Percentiles rank a stretch among this genome's conserved stretches.
Evolutionary conservation across 1,140 invertebrate species (phyloP).

Genomic region (Heliconius congener): DNA sequence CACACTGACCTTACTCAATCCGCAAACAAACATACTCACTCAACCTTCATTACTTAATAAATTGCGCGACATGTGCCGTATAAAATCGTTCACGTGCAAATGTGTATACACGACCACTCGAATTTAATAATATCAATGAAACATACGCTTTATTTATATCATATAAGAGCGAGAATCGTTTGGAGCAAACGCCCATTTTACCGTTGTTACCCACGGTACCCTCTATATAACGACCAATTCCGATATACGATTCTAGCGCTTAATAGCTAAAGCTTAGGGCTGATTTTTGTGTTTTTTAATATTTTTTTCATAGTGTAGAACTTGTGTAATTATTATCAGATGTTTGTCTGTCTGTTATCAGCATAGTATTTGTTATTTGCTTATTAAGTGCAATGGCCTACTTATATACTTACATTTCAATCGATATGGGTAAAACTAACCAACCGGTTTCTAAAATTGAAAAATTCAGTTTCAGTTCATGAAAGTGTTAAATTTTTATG

Average conservation of each 20-base stretch:
- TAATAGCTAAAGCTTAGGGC: neutral
- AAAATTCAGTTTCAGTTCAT: neutral
- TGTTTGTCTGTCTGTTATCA: constrained; percentile 36
- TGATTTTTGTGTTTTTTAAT: neutral
- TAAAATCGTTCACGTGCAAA: constrained; percentile 32
- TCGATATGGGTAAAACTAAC: constrained; percentile 14
- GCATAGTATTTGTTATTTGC: constrained; percentile 31
- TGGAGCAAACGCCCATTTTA: neutral
- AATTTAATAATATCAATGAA: neutral
- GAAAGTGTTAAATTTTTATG: no score
- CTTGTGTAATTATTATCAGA: constrained; percentile 34
- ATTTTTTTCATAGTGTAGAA: constrained; percentile 2
- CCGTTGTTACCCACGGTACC: neutral
- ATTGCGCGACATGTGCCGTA: constrained; percentile 33
- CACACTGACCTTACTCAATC: constrained; percentile 36
- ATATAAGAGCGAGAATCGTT: neutral
- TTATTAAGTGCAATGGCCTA: constrained; percentile 36
- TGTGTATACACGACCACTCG: neutral
- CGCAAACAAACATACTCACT: constrained; percentile 28
- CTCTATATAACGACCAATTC: neutral
- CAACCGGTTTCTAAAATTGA: neutral
- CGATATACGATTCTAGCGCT: neutral
- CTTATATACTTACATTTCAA: constrained; percentile 33
- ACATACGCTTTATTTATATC: neutral
- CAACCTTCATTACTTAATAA: constrained; percentile 37